Evolutionary conservation across 2,113 vertebrate species (phyloP).

Genomic region (Motacilla alba): DNA sequence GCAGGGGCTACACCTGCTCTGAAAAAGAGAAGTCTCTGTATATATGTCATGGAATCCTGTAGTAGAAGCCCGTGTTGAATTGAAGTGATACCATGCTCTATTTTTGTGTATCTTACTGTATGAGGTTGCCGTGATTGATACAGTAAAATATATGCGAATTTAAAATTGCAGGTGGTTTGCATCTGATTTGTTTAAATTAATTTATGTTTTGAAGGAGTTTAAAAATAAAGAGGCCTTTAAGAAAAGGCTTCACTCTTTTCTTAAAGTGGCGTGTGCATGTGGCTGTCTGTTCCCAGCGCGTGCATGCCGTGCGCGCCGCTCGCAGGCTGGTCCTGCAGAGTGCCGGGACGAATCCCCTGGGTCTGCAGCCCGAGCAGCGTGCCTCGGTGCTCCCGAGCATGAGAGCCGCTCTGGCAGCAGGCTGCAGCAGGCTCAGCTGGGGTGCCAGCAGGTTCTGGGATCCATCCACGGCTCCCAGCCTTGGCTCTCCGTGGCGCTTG

Average conservation of each 20-base stretch:
- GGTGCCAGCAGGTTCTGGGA: background rate
- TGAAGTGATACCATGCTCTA: constrained; percentile 62
- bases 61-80: constrained; percentile 62
- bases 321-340: too few relatives aligned
- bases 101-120: constrained; percentile 74
- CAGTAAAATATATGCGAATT: constrained; percentile 75
- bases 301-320: background rate
- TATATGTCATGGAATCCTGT: constrained; percentile 57
- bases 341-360: accelerated
- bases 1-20: constrained; percentile 28
- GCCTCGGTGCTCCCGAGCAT: background rate
- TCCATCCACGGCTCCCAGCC: background rate
- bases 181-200: constrained; percentile 74
- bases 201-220: constrained; percentile 53
- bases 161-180: constrained; percentile 73
- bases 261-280: constrained; percentile 35
- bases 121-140: constrained; percentile 73
- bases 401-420: background rate
- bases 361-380: background rate
- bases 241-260: constrained; percentile 60
- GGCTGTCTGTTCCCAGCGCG: background rate
- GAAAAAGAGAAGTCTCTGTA: constrained; percentile 42
- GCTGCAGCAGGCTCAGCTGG: background rate
- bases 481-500: background rate
- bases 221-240: constrained; percentile 67